phyloP scores from a whole-genome alignment of 2,888 invertebrate species.

The Eilema caniola region DNA sequence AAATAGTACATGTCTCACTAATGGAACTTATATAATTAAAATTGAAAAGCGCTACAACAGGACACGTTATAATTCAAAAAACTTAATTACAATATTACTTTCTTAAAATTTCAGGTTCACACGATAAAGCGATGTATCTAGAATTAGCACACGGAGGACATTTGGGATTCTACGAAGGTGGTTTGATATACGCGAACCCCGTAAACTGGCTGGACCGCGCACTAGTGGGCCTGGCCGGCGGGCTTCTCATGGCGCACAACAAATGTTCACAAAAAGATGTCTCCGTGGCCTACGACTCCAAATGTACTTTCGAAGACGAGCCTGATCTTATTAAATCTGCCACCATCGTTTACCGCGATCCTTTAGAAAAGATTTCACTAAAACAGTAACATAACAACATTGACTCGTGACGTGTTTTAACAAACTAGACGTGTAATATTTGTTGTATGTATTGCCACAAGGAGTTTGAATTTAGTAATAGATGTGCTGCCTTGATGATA shows the following conservation, averaged over 20 bases:
- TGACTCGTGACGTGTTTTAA: slow-evolving; percentile 37
- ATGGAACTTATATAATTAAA: background rate
- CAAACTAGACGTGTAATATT: slow-evolving; percentile 28
- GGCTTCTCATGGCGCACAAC: slow-evolving; percentile 88
- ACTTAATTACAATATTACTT: background rate
- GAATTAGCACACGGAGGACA: slow-evolving; percentile 97
- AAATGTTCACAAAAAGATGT: slow-evolving; percentile 72
- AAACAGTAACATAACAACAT: slow-evolving; percentile 31
- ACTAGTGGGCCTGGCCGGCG: slow-evolving; percentile 93
- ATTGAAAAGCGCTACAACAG: background rate
- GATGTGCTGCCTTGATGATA: background rate
- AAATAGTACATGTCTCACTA: too few species aligned
- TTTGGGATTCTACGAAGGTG: slow-evolving; percentile 97
- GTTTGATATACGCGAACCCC: slow-evolving; percentile 94
- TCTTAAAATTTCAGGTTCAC: slow-evolving; percentile 85
- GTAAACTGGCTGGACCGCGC: slow-evolving; percentile 97
- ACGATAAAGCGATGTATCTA: slow-evolving; percentile 90
- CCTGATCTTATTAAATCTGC: slow-evolving; percentile 79
- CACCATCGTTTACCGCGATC: slow-evolving; percentile 78
- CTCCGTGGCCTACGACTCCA: slow-evolving; percentile 38
- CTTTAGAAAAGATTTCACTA: slow-evolving; percentile 65
- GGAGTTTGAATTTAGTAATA: slow-evolving; percentile 2
- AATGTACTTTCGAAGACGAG: slow-evolving; percentile 63
- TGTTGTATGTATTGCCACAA: slow-evolving; percentile 8
- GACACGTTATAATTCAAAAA: background rate